Percentiles rank a stretch among this genome's conserved stretches.
phyloP scores from a whole-genome alignment of 2,113 vertebrate species.

The Cyanoramphus novaezelandiae region DNA sequence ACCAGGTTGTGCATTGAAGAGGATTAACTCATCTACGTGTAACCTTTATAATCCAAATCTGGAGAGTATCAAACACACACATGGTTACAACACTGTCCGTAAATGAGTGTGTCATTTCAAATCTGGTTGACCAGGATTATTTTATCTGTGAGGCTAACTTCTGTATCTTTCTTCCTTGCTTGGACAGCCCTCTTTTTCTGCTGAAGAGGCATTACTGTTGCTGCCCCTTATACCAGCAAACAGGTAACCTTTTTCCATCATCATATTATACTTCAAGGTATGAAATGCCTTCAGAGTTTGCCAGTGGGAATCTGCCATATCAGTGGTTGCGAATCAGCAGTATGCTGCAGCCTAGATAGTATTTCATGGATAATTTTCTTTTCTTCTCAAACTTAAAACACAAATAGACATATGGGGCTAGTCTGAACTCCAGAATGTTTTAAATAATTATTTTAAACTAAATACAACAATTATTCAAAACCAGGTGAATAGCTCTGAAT shows the following conservation, averaged over 20 bases:
- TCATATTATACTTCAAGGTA: neutral
- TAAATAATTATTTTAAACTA: neutral
- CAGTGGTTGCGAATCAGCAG: neutral
- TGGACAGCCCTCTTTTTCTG: neutral
- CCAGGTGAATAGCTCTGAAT: neutral
- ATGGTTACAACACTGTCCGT: neutral
- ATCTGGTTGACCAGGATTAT: neutral
- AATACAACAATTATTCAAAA: neutral
- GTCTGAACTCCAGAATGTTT: neutral
- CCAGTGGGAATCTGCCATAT: neutral
- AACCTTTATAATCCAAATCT: neutral
- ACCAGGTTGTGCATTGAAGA: neutral
- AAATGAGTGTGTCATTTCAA: neutral
- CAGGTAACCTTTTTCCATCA: neutral
- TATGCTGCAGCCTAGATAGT: neutral
- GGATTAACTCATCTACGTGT: neutral
- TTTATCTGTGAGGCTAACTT: neutral
- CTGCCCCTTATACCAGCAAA: neutral
- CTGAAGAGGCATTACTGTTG: neutral
- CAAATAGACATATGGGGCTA: neutral
- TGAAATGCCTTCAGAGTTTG: neutral
- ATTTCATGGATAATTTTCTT: neutral
- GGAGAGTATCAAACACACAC: neutral
- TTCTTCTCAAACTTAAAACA: neutral
- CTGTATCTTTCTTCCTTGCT: neutral